These are phyloP conservation scores for Sebastes cheni DNA, from an alignment of 2,797 vertebrate species.

Conservation along the genomic window DNA sequence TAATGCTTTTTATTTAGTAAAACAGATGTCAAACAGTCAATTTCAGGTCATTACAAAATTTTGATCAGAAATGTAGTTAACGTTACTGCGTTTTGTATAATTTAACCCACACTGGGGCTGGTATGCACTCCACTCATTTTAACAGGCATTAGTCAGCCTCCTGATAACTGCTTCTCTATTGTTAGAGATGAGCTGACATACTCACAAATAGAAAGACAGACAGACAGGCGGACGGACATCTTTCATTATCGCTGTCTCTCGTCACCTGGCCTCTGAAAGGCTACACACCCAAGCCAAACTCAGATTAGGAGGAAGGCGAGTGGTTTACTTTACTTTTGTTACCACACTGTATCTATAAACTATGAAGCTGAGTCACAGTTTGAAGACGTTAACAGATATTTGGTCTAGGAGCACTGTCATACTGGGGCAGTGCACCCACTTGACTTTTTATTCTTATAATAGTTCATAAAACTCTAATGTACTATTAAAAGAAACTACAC, in stretches of 20 bases:
- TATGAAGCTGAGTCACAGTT: conserved; percentile 13
- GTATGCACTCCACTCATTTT: conserved; percentile 44
- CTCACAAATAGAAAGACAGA: conserved; percentile 50
- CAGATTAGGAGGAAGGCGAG: conserved; percentile 33
- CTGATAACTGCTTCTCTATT: conserved; percentile 73
- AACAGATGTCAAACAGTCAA: neutral
- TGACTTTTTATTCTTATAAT: conserved; percentile 7
- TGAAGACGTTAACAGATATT: neutral
- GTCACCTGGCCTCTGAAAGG: conserved; percentile 14
- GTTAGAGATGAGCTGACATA: conserved; percentile 68
- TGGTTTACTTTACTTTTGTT: conserved; percentile 30
- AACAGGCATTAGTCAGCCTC: conserved; percentile 56
- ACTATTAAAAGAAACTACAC: neutral
- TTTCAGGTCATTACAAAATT: neutral
- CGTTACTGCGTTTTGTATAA: neutral
- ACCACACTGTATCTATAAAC: conserved; percentile 4
- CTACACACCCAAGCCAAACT: conserved; percentile 16
- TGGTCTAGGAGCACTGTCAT: neutral
- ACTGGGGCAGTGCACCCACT: neutral
- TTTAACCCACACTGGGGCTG: neutral
- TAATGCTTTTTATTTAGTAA: neutral
- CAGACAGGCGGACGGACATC: conserved; percentile 47
- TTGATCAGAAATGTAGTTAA: neutral
- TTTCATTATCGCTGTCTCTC: conserved; percentile 60
- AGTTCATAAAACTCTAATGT: neutral